Conservation (phyloP, 2,113 vertebrate species). For the Istiophorus platypterus region DNA sequence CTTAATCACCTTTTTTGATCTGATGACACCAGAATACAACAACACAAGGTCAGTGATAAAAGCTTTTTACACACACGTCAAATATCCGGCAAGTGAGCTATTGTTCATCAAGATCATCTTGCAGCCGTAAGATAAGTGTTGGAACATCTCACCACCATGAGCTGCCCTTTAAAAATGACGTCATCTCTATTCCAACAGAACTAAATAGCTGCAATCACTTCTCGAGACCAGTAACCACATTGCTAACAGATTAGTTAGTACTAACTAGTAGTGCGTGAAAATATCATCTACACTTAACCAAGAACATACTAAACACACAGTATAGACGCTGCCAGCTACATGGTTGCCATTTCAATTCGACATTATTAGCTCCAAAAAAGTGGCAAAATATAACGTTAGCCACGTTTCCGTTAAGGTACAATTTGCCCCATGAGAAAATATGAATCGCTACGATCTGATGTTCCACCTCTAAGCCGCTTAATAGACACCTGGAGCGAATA, state of each 20-base stretch:
- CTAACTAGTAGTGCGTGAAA: neutral
- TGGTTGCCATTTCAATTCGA: neutral
- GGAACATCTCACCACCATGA: neutral
- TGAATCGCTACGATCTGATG: neutral
- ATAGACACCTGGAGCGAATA: neutral
- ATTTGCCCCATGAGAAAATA: constrained; percentile 1
- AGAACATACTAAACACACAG: neutral
- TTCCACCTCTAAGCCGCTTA: neutral
- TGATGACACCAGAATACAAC: constrained; percentile 47
- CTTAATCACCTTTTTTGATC: constrained; percentile 88
- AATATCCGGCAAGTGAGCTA: neutral
- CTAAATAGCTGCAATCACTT: neutral
- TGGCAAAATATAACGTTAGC: neutral
- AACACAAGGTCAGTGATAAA: neutral
- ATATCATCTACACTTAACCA: neutral
- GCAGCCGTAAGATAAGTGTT: neutral
- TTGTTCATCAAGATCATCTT: neutral
- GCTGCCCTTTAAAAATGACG: neutral
- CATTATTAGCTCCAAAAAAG: neutral
- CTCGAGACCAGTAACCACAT: too few species aligned
- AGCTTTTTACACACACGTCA: neutral
- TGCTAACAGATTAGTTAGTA: neutral
- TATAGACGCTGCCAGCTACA: neutral
- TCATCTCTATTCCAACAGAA: neutral
- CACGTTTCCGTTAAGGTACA: neutral